These are phyloP conservation scores for Panthera uncia DNA, from an alignment of 2,113 vertebrate genomes.

Conservation along the genomic window DNA sequence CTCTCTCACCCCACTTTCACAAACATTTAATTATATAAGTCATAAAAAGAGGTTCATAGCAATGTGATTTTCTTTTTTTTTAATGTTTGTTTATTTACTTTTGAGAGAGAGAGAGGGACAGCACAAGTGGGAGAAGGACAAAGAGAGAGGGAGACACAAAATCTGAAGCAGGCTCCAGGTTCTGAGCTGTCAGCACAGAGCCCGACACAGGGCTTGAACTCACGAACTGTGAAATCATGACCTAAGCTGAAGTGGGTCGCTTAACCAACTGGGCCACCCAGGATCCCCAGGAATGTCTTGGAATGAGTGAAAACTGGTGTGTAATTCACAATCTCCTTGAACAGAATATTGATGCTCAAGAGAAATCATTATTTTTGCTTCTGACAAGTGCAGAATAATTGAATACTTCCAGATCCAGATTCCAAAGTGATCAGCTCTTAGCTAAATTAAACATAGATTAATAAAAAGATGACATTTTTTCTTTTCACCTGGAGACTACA, in stretches of 20 bases:
- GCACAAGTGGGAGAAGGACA: too few species aligned
- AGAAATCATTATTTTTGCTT: neutral
- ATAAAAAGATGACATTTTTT: conserved; percentile 19
- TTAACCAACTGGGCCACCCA: too few species aligned
- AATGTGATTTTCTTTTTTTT: neutral
- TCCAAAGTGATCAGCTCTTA: neutral
- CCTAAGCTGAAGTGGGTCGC: too few species aligned
- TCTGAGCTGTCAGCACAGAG: too few species aligned
- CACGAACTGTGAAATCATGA: too few species aligned
- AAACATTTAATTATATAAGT: neutral
- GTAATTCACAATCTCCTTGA: neutral
- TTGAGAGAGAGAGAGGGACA: too few species aligned
- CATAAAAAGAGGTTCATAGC: neutral
- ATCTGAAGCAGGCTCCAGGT: too few species aligned
- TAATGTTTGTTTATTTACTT: too few species aligned
- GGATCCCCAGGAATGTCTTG: neutral
- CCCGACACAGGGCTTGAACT: too few species aligned
- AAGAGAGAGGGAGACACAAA: too few species aligned
- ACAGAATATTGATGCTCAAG: neutral
- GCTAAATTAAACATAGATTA: neutral
- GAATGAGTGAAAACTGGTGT: conserved; percentile 33
- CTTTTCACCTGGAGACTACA: neutral
- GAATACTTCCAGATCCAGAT: conserved; percentile 9
- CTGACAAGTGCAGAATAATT: conserved; percentile 8
- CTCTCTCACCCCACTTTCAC: neutral